A percentile compares a stretch with the other conserved stretches of the same genome.
Evolutionary conservation across 2,888 invertebrate genomes (phyloP).

Genomic region (Sphecodes monilicornis): DNA sequence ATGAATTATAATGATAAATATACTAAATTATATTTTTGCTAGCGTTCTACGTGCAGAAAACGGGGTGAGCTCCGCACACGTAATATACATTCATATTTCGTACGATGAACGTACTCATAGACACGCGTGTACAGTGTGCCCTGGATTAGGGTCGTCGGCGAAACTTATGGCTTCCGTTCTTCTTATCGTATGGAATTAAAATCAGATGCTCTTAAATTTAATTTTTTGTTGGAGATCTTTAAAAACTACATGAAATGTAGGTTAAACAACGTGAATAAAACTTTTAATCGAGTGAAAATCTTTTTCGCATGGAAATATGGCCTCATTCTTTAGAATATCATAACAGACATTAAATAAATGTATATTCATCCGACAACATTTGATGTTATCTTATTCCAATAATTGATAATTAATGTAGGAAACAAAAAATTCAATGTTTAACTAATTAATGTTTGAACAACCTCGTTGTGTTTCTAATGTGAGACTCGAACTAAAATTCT

Average conservation of each 20-base stretch:
- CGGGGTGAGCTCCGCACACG: slow-evolving; percentile 42
- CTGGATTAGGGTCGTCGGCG: neutral
- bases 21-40: slow-evolving; percentile 83
- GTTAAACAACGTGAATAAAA: no score
- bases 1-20: slow-evolving; percentile 76
- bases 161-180: neutral
- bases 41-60: slow-evolving; percentile 72
- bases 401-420: neutral
- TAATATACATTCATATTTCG: slow-evolving; percentile 29
- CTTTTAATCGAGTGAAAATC: no score
- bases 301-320: no score
- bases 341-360: no score
- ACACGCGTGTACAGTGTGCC: neutral
- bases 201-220: neutral
- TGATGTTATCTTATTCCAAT: no score
- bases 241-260: no score
- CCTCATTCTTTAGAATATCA: no score
- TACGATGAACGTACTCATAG: slow-evolving; percentile 16
- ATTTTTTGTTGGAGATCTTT: no score
- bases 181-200: neutral
- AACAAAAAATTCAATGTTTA: neutral
- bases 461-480: neutral
- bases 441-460: neutral
- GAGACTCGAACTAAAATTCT: neutral
- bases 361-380: no score